Percentiles rank a stretch among this genome's conserved stretches.
Conservation (phyloP, 2,888 invertebrate genomes). For the Chloromyia formosa region DNA sequence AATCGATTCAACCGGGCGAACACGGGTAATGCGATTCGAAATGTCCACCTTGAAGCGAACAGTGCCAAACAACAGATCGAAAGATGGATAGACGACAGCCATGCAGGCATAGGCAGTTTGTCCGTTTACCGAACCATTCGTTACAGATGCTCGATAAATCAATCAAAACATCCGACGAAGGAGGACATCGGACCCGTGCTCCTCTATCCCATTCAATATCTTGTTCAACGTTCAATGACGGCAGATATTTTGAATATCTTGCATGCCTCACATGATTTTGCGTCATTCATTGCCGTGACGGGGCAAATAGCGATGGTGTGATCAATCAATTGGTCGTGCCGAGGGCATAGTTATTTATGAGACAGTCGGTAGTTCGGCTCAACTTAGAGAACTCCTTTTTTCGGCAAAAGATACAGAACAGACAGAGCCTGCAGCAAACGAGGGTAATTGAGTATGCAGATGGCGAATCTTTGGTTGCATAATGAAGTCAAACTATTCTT, state of each 20-base stretch:
- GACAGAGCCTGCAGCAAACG: conserved; percentile 13
- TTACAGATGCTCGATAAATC: conserved; percentile 37
- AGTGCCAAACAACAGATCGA: neutral
- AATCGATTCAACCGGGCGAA: conserved; percentile 17
- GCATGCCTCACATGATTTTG: neutral
- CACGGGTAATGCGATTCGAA: conserved; percentile 12
- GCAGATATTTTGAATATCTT: conserved; percentile 19
- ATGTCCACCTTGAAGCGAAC: conserved; percentile 31
- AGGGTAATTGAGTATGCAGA: conserved; percentile 29
- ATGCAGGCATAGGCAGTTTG: conserved; percentile 16
- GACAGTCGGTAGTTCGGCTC: conserved; percentile 26
- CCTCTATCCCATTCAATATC: conserved; percentile 15
- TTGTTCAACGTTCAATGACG: conserved; percentile 25
- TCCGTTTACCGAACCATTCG: conserved; percentile 39
- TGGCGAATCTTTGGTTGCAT: conserved; percentile 21
- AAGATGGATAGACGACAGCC: neutral
- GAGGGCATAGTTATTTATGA: conserved; percentile 34
- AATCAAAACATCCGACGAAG: conserved; percentile 36
- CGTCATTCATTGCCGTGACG: neutral
- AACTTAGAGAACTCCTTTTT: conserved; percentile 2
- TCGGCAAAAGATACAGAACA: neutral
- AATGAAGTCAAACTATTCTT: conserved; percentile 3
- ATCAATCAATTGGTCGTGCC: conserved; percentile 39
- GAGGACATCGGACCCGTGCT: conserved; percentile 16
- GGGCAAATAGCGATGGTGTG: conserved; percentile 26